Evolutionary conservation across 35 echinoderm and acorn worm species (phyloP).

Genomic region (Apostichopus californicus): DNA sequence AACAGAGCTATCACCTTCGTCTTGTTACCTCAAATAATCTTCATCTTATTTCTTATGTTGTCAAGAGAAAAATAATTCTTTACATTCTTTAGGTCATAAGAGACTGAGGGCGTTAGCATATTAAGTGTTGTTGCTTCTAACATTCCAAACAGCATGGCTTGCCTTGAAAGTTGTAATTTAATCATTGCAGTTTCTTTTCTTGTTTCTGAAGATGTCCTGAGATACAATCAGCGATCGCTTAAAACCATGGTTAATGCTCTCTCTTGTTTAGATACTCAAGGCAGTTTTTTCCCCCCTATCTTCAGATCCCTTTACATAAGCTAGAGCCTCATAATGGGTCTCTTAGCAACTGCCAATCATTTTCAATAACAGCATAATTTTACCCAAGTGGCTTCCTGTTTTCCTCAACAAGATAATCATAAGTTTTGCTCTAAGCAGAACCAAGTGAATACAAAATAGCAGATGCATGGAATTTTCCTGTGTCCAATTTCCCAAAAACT

Average conservation of each 20-base stretch:
- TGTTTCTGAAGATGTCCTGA: not conserved
- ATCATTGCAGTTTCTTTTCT: not conserved
- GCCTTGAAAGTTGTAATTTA: constrained; percentile 5
- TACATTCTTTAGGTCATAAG: not conserved
- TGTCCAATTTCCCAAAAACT: no score
- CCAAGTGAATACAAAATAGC: not conserved
- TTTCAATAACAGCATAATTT: constrained; percentile 19
- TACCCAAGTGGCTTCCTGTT: constrained; percentile 16
- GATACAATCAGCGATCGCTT: not conserved
- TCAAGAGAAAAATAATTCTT: not conserved
- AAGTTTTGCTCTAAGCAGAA: not conserved
- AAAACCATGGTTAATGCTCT: constrained; percentile 10
- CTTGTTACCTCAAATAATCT: not conserved
- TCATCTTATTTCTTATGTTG: no score
- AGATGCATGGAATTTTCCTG: not conserved
- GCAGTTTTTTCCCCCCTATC: not conserved
- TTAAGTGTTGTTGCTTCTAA: not conserved
- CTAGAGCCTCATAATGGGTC: not conserved
- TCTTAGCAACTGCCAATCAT: constrained; percentile 25
- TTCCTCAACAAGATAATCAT: constrained; percentile 12
- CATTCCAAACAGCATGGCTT: not conserved
- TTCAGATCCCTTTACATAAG: not conserved
- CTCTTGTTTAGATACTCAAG: not conserved
- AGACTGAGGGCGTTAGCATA: not conserved
- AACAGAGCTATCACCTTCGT: not conserved